Conservation (phyloP, 2,888 invertebrate species). For the Ischnura elegans region DNA sequence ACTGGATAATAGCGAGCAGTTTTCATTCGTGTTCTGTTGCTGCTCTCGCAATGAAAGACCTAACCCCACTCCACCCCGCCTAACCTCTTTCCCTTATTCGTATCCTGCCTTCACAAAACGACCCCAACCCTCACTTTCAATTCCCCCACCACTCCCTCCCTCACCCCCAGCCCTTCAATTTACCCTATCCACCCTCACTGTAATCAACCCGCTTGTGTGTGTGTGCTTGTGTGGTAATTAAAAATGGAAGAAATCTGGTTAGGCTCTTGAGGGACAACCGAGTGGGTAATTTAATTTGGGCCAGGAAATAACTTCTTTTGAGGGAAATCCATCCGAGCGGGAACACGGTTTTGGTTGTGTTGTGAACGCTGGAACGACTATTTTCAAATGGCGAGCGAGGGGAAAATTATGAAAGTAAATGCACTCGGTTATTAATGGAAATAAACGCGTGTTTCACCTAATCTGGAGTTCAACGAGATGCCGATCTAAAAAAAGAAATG, state of each 20-base stretch:
- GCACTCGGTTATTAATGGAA: background rate
- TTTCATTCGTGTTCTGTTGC: slow-evolving; percentile 54
- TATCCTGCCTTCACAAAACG: too few species aligned
- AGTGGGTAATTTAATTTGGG: slow-evolving; percentile 46
- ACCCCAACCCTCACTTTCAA: too few species aligned
- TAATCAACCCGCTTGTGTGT: slow-evolving; percentile 42
- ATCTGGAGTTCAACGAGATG: background rate
- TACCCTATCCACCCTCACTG: background rate
- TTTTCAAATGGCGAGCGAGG: slow-evolving; percentile 27
- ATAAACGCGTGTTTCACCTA: background rate
- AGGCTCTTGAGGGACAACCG: slow-evolving; percentile 41
- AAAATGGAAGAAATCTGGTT: slow-evolving; percentile 47
- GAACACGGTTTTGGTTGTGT: slow-evolving; percentile 40
- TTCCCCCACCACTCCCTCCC: background rate
- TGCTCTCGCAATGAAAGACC: background rate
- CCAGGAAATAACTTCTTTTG: slow-evolving; percentile 49
- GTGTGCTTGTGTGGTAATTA: slow-evolving; percentile 33
- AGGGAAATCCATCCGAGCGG: slow-evolving; percentile 28
- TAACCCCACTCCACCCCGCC: background rate
- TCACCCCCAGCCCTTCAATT: background rate
- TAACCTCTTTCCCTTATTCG: background rate
- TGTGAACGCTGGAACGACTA: slow-evolving; percentile 25
- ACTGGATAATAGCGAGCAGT: slow-evolving; percentile 47
- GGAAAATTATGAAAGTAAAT: slow-evolving; percentile 22
- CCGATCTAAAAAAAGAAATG: background rate